Base-by-base conservation (phyloP, 2,113 vertebrate genomes). In the Oncorhynchus mykiss region DNA sequence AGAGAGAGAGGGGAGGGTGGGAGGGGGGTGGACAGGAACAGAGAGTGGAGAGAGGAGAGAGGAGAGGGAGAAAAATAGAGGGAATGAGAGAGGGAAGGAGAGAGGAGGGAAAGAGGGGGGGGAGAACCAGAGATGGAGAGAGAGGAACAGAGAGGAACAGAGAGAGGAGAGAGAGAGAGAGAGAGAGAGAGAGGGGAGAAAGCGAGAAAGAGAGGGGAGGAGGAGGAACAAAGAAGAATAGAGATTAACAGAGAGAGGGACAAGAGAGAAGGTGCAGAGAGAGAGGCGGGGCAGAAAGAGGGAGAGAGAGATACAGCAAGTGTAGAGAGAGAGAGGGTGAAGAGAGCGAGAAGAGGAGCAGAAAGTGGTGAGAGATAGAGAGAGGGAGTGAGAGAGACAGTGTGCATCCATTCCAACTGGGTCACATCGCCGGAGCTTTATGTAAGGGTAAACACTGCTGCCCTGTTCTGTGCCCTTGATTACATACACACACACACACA, bases 391-490 rank as follows among this genome's bases (percentile, higher is more conserved):
- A 34, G 81, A 80, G 73, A 34, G 65, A 82, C 68, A 22, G 39
- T 75, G 76, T 83, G 78, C 83, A 89, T 89, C 87, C 80, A 86
- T 87, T 91, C 89, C 91, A 92, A 92, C 82, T 92, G 88, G 91
- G 91, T 92, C 91, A 92, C 88, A 90, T 89, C 90, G 80, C 86
- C 72, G 86, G 90, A 91, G 87, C 91, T 90, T 92, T 92, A 87
- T 87, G 66, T 90, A 91, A 91, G 88, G 85, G 31, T 87, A 90
- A 92, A 92, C 91, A 90, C 86, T 89, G 90, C 85, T 89, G 90
- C 81, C 88, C 89, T 90, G 90, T 88, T 80, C 79, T 88, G 57
- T 88, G 88, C 86, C 90, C 89, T 87, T 64, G 87, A 73, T 22
- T 25, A 24, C 45, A 51, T n/a, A 57, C 67, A 68, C 69, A 73